These are phyloP conservation scores for Pachycephala philippinensis DNA, from an alignment of 2,113 vertebrate species.

Conservation along the genomic window DNA sequence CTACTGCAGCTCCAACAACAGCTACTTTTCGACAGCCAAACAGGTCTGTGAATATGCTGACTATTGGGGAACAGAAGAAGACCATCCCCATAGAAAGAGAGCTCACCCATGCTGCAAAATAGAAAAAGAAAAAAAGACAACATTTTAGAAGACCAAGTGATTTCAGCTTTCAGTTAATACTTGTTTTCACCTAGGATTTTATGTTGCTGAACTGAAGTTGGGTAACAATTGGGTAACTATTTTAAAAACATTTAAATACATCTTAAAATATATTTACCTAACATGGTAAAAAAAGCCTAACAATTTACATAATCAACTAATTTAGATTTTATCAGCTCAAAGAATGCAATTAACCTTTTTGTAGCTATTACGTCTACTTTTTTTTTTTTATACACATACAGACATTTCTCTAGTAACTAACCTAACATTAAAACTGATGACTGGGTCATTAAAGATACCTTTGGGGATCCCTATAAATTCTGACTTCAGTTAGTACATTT, in stretches of 20 bases:
- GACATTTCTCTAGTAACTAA: not conserved
- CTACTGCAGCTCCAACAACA: constrained; percentile 85
- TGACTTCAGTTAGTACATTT: not conserved
- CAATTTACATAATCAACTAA: not conserved
- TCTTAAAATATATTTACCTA: not conserved
- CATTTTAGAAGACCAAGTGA: not conserved
- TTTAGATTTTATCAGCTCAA: not conserved
- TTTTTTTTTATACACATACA: not conserved
- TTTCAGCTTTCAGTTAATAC: not conserved
- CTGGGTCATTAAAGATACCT: not conserved
- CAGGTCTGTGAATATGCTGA: constrained; percentile 91
- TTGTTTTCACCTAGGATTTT: not conserved
- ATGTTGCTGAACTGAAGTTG: not conserved
- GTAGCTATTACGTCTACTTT: not conserved
- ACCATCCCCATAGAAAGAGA: constrained; percentile 98
- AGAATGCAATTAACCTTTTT: not conserved
- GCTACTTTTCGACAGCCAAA: constrained; percentile 89
- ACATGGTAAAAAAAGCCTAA: not conserved
- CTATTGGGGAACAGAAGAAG: constrained; percentile 96
- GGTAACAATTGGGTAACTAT: not conserved
- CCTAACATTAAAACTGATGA: not conserved
- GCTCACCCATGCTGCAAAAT: constrained; percentile 86
- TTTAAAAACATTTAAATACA: not conserved
- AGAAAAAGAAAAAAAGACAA: not conserved
- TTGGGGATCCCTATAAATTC: not conserved